phyloP scores from a whole-genome alignment of 2,888 invertebrate genomes.

The Molorchus minor region DNA sequence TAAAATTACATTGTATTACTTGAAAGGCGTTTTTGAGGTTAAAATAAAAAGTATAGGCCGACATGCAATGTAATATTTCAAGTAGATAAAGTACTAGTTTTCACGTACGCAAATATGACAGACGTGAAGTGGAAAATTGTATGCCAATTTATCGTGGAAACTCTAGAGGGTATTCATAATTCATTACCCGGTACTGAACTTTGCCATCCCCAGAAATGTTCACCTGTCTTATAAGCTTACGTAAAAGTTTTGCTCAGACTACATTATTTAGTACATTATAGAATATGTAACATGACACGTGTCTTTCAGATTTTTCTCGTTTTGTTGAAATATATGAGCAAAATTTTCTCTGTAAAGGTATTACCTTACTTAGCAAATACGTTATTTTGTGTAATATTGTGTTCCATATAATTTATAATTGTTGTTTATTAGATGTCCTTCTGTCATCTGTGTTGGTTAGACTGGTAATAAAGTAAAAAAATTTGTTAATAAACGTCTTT shows the following conservation, averaged over 20 bases:
- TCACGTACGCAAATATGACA: neutral
- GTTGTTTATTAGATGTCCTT: too few species aligned
- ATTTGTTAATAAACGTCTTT: too few species aligned
- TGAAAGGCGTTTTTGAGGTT: too few species aligned
- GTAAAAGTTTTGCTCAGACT: neutral
- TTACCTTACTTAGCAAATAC: neutral
- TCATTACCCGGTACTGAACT: neutral
- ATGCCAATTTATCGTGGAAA: constrained; percentile 8
- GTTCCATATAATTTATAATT: too few species aligned
- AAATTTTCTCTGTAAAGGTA: neutral
- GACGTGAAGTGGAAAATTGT: neutral
- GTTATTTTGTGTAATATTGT: neutral
- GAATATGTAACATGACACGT: neutral
- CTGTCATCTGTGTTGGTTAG: too few species aligned
- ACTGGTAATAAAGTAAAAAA: too few species aligned
- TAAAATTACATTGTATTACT: too few species aligned
- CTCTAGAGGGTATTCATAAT: neutral
- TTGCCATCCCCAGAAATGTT: neutral
- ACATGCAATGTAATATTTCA: too few species aligned
- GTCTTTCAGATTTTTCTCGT: neutral
- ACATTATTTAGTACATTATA: constrained; percentile 1
- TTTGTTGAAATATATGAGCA: too few species aligned
- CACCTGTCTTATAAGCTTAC: neutral
- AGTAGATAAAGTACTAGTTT: constrained; percentile 8
- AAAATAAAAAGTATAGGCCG: too few species aligned